Percentiles rank a stretch among this genome's conserved stretches.
These are phyloP conservation scores for Schizaphis graminum DNA, from an alignment of 2,888 invertebrate species.

Conservation along the genomic window DNA sequence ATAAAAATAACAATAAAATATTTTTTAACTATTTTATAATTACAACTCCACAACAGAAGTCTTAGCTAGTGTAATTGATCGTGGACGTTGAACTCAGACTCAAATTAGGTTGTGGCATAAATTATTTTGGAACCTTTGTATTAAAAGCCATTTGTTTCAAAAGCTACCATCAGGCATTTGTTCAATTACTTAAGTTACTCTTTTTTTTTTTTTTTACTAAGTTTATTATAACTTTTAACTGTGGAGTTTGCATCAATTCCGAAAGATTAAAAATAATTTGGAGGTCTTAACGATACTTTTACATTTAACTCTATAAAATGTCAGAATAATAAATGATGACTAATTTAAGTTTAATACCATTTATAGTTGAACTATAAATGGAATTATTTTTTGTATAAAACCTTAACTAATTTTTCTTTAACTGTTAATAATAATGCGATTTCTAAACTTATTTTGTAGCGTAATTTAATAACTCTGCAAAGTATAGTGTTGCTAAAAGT, in stretches of 20 bases:
- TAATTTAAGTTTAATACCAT: neutral
- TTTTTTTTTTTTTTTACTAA: neutral
- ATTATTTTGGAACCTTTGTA: conserved; percentile 8
- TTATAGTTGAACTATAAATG: neutral
- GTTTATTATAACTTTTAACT: conserved; percentile 9
- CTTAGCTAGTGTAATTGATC: neutral
- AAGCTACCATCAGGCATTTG: neutral
- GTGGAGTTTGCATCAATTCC: neutral
- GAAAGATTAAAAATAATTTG: conserved; percentile 6
- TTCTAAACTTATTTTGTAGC: neutral
- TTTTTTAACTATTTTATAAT: conserved; percentile 31
- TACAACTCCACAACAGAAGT: conserved; percentile 35
- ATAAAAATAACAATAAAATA: conserved; percentile 28
- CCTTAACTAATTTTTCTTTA: neutral
- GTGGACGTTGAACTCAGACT: conserved; percentile 36
- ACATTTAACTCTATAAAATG: neutral
- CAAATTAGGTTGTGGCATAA: conserved; percentile 11
- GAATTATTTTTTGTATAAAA: neutral
- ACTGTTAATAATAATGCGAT: neutral
- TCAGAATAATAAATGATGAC: neutral
- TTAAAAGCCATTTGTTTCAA: conserved; percentile 35
- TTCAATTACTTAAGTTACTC: conserved; percentile 15
- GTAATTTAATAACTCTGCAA: neutral
- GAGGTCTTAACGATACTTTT: neutral
- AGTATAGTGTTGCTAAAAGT: neutral